A percentile compares a stretch with the other conserved stretches of the same genome.
phyloP scores from a whole-genome alignment of 2,888 invertebrate genomes.

The Acanthosepion esculentum region DNA sequence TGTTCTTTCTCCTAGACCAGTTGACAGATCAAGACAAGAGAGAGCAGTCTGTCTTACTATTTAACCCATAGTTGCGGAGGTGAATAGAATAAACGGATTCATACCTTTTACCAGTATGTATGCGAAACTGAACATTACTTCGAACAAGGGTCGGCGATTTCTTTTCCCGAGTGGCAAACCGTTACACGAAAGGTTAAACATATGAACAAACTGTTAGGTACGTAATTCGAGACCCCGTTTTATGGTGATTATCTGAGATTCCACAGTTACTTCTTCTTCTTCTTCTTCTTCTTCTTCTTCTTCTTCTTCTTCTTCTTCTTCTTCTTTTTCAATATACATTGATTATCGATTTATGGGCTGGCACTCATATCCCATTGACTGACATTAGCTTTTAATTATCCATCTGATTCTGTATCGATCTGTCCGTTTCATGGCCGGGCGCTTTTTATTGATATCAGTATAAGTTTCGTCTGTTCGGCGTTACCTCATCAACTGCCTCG shows the following conservation, averaged over 20 bases:
- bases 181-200: neutral
- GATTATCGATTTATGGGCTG: neutral
- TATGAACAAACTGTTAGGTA: neutral
- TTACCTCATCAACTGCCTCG: neutral
- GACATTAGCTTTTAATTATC: conserved; percentile 22
- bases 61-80: no score
- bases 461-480: neutral
- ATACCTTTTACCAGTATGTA: no score
- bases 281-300: neutral
- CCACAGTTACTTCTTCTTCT: neutral
- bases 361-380: conserved; percentile 11
- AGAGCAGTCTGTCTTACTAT: no score
- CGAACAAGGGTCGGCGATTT: no score
- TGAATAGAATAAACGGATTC: no score
- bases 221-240: neutral
- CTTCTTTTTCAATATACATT: neutral
- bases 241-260: neutral
- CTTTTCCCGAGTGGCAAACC: no score
- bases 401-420: neutral
- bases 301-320: neutral
- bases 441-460: neutral
- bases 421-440: neutral
- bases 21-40: no score
- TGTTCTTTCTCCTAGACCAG: no score
- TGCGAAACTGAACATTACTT: no score